phyloP scores from a whole-genome alignment of 2,888 invertebrate genomes.

The Parnassius smintheus region DNA sequence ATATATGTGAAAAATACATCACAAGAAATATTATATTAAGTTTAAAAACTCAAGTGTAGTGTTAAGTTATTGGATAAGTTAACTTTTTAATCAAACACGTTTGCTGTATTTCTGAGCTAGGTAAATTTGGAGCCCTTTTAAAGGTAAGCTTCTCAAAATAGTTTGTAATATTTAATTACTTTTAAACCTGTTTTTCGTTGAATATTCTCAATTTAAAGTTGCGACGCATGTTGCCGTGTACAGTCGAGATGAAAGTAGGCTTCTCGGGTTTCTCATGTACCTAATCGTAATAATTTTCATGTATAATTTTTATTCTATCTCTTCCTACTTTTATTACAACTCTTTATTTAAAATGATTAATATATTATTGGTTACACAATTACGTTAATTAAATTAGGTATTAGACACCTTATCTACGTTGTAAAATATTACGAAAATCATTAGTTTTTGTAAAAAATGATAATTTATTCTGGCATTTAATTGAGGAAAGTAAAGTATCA shows the following conservation, averaged over 20 bases:
- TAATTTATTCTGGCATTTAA: too few relatives aligned
- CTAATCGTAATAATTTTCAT: conserved; percentile 12
- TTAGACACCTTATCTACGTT: conserved; percentile 2
- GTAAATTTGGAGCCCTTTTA: conserved; percentile 37
- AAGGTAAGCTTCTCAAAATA: conserved; percentile 34
- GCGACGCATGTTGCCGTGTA: conserved; percentile 14
- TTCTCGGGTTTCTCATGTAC: conserved; percentile 18
- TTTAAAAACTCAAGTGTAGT: conserved; percentile 32
- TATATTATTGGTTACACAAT: not conserved
- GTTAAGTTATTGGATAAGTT: conserved; percentile 33
- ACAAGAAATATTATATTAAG: conserved; percentile 32
- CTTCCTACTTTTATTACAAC: not conserved
- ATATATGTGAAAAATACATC: conserved; percentile 25
- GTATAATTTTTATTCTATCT: conserved; percentile 6
- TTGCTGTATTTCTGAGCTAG: conserved; percentile 23
- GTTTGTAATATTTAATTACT: conserved; percentile 28
- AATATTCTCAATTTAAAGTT: conserved; percentile 2
- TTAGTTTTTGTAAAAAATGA: too few relatives aligned
- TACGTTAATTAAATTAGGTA: conserved; percentile 17
- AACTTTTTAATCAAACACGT: conserved; percentile 28
- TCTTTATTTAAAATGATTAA: not conserved
- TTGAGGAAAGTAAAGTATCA: too few relatives aligned
- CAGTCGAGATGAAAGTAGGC: conserved; percentile 19
- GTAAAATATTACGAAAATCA: not conserved
- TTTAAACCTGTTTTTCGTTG: not conserved